Percentiles rank a stretch among this genome's conserved stretches.
Evolutionary conservation across 2,797 vertebrate species (phyloP).

Genomic region (Leptoclinus maculatus): DNA sequence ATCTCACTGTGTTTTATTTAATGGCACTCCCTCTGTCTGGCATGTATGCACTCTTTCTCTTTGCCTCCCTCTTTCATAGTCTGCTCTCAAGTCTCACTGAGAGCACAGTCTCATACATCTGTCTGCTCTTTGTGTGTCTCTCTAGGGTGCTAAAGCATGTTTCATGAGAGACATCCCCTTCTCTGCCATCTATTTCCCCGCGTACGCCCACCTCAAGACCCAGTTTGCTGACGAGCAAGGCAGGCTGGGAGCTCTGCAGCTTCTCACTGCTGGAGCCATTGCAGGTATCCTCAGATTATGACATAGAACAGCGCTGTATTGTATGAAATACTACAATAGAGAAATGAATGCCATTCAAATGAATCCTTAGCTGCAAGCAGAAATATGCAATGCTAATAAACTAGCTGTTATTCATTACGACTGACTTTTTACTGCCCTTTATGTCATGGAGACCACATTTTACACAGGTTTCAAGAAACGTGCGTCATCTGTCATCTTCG

Average conservation of each 20-base stretch:
- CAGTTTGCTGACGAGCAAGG: constrained; percentile 91
- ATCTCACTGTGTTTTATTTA: neutral
- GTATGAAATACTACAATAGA: neutral
- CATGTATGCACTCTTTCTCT: neutral
- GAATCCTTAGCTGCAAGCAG: neutral
- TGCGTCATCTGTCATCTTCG: neutral
- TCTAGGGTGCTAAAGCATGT: constrained; percentile 97
- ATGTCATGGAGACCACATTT: neutral
- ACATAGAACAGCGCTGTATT: neutral
- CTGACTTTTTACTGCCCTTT: neutral
- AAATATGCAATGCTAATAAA: neutral
- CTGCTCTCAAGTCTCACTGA: neutral
- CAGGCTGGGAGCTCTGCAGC: constrained; percentile 90
- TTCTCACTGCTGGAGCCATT: constrained; percentile 94
- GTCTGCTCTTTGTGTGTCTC: constrained; percentile 21
- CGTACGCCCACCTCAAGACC: constrained; percentile 94
- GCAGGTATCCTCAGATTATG: constrained; percentile 86
- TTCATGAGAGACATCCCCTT: constrained; percentile 99
- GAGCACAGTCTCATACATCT: constrained; percentile 4
- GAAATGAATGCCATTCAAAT: neutral
- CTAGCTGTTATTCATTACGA: neutral
- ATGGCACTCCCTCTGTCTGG: neutral
- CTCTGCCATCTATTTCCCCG: constrained; percentile 99
- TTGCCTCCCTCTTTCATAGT: neutral
- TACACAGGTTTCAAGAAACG: neutral